phyloP scores from a whole-genome alignment of 2,888 invertebrate species.

The Synergus itoensis region DNA sequence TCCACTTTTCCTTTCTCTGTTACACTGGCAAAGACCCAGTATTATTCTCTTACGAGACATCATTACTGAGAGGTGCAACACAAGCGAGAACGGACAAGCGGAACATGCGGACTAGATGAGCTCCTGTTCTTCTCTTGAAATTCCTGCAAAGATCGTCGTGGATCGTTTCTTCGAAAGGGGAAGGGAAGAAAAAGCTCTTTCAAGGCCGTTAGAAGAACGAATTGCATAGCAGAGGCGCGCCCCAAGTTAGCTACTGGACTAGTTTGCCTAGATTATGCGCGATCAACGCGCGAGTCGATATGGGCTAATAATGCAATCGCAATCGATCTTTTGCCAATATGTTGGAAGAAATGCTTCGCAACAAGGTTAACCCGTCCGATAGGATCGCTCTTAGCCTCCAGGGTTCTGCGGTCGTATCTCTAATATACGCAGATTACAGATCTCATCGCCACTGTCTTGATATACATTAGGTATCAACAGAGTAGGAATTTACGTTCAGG shows the following conservation, averaged over 20 bases:
- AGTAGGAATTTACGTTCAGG: slow-evolving; percentile 37
- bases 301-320: slow-evolving; percentile 50
- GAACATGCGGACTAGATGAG: slow-evolving; percentile 41
- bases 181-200: slow-evolving; percentile 31
- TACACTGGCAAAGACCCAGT: slow-evolving; percentile 28
- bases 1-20: slow-evolving; percentile 32
- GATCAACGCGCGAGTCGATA: slow-evolving; percentile 52
- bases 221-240: slow-evolving; percentile 14
- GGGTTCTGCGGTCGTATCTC: slow-evolving; percentile 35
- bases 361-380: slow-evolving; percentile 53
- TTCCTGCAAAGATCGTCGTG: slow-evolving; percentile 45
- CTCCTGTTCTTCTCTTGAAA: slow-evolving; percentile 42
- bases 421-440: slow-evolving; percentile 40
- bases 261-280: slow-evolving; percentile 52
- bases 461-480: slow-evolving; percentile 35
- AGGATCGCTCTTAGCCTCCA: slow-evolving; percentile 46
- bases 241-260: slow-evolving; percentile 48
- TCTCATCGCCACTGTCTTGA: slow-evolving; percentile 42
- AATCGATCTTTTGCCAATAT: slow-evolving; percentile 48
- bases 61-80: slow-evolving; percentile 40
- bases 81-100: slow-evolving; percentile 28
- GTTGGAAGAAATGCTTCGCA: slow-evolving; percentile 51
- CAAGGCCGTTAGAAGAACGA: slow-evolving; percentile 20
- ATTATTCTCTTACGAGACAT: slow-evolving; percentile 38
- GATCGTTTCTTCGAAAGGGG: slow-evolving; percentile 45